phyloP scores from a whole-genome alignment of 2,797 vertebrate species.

The Pantherophis vulpinus region DNA sequence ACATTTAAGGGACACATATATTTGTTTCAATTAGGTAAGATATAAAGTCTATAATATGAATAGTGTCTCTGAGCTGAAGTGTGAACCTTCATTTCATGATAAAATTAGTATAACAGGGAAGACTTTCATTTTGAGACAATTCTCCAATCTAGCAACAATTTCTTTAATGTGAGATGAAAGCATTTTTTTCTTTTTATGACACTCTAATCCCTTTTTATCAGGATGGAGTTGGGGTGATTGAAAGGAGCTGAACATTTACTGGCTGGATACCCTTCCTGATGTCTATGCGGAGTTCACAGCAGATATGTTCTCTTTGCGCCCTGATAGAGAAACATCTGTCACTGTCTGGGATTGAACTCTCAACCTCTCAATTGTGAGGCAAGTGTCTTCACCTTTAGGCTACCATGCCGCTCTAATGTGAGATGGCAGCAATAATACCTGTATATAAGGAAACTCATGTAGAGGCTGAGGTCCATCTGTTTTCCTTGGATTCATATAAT shows the following conservation, averaged over 20 bases:
- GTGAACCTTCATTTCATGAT: neutral
- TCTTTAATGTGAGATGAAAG: neutral
- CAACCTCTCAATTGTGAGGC: neutral
- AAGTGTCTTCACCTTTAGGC: neutral
- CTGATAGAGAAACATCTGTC: neutral
- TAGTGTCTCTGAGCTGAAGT: neutral
- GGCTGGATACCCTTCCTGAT: neutral
- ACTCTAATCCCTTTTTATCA: neutral
- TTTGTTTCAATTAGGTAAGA: neutral
- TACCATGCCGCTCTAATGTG: neutral
- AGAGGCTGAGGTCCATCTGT: neutral
- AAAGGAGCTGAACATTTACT: neutral
- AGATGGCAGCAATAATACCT: neutral
- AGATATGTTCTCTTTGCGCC: neutral
- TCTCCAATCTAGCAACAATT: neutral
- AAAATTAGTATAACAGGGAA: neutral
- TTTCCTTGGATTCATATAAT: neutral
- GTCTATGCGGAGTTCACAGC: neutral
- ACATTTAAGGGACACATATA: neutral
- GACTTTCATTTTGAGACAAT: neutral
- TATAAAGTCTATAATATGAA: neutral
- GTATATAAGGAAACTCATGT: neutral
- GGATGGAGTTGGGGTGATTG: neutral
- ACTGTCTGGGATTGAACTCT: neutral
- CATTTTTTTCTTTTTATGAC: neutral